phyloP scores from a whole-genome alignment of 2,113 vertebrate genomes.

The Aspiorhynchus laticeps region DNA sequence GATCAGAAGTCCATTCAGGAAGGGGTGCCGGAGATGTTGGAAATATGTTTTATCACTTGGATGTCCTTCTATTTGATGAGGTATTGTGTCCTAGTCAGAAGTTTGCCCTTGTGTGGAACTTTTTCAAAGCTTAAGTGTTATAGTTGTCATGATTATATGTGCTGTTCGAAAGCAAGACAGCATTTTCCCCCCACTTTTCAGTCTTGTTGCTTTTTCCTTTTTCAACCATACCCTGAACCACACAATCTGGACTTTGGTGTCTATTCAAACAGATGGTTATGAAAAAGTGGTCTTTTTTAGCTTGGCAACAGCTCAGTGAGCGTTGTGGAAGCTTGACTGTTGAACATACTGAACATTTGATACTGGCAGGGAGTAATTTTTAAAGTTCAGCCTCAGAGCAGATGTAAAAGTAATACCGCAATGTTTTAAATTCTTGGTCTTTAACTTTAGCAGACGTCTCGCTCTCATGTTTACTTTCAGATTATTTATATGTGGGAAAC shows the following conservation, averaged over 20 bases:
- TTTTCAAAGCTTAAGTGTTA: background rate
- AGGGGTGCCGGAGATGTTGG: background rate
- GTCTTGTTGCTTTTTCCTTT: background rate
- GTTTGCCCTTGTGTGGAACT: background rate
- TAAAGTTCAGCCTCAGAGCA: slow-evolving; percentile 18
- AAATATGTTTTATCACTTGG: background rate
- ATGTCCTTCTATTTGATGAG: background rate
- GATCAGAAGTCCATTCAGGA: slow-evolving; percentile 2
- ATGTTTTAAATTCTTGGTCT: slow-evolving; percentile 7
- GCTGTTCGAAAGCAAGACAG: background rate
- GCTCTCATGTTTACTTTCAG: background rate
- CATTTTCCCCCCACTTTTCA: background rate
- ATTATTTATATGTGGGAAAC: background rate
- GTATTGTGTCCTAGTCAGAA: background rate
- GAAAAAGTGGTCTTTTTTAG: background rate
- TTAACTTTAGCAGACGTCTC: slow-evolving; percentile 28
- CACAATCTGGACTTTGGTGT: slow-evolving; percentile 12
- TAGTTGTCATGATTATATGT: background rate
- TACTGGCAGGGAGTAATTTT: background rate
- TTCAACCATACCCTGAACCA: background rate
- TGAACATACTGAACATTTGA: slow-evolving; percentile 26
- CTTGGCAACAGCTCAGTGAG: background rate
- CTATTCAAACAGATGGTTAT: slow-evolving; percentile 22
- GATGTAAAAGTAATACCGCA: slow-evolving; percentile 11
- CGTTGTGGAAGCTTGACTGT: background rate